Conservation (phyloP, 2,797 vertebrate species). For the Sebastes taczanowskii region DNA sequence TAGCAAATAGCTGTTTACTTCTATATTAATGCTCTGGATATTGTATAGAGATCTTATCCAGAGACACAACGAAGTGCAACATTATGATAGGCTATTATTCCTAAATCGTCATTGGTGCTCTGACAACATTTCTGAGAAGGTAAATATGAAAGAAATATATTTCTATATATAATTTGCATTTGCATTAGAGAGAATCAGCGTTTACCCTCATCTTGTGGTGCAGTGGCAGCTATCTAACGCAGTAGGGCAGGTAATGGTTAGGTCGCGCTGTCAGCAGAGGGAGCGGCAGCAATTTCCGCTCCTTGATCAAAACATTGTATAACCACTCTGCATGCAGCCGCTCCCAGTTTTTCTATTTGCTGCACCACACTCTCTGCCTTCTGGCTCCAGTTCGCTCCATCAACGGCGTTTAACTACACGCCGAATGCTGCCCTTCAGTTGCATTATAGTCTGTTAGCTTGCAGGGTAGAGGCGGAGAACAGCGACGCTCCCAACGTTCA, state of each 20-base stretch:
- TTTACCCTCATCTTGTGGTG: background rate
- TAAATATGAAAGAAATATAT: background rate
- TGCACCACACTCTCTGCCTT: background rate
- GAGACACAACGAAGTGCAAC: background rate
- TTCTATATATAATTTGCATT: background rate
- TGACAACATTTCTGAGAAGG: background rate
- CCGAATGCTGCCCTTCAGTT: constrained; percentile 18
- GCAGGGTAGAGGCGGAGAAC: background rate
- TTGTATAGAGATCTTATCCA: background rate
- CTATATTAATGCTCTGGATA: background rate
- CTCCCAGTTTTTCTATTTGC: constrained; percentile 20
- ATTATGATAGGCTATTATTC: background rate
- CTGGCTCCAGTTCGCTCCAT: constrained; percentile 16
- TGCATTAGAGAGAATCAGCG: background rate
- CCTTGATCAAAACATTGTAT: background rate
- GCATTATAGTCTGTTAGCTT: constrained; percentile 15
- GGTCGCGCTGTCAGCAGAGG: background rate
- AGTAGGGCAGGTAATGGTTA: constrained; percentile 3
- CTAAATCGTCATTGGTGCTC: background rate
- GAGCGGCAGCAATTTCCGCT: constrained; percentile 6
- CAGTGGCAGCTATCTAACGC: background rate
- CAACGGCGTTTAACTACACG: constrained; percentile 12
- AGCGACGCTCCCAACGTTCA: background rate
- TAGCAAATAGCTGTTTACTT: no score
- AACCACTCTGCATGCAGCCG: background rate